phyloP scores from a whole-genome alignment of 2,113 vertebrate species.

The Ailuropoda melanoleuca region DNA sequence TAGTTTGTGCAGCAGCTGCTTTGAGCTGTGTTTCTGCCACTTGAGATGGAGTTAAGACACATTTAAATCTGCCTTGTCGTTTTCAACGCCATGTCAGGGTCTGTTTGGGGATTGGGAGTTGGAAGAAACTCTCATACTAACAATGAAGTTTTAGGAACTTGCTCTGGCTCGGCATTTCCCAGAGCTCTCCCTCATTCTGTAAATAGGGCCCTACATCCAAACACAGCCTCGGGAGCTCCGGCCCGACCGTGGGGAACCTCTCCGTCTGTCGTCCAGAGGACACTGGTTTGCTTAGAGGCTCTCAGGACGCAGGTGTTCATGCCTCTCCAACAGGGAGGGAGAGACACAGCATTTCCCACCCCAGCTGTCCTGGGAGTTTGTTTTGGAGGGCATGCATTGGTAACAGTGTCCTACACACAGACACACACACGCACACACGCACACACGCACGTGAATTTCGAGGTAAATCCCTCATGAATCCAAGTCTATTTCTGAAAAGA shows the following conservation, averaged over 20 bases:
- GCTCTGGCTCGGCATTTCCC: not conserved
- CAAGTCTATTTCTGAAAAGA: not conserved
- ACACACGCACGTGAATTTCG: no score
- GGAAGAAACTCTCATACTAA: not conserved
- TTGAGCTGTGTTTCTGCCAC: not conserved
- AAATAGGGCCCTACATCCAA: not conserved
- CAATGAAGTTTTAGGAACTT: not conserved
- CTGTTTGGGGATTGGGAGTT: not conserved
- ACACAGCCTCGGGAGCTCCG: not conserved
- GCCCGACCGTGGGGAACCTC: accelerated
- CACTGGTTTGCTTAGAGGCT: not conserved
- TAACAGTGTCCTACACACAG: no score
- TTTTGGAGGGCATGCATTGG: accelerated
- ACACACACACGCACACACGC: no score
- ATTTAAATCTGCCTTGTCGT: not conserved
- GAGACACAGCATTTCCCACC: not conserved
- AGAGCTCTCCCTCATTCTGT: not conserved
- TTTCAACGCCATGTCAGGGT: not conserved
- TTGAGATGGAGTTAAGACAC: not conserved
- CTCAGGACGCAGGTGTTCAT: no score
- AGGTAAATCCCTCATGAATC: not conserved
- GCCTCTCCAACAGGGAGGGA: not conserved
- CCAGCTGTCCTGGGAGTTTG: not conserved
- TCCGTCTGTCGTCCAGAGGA: not conserved
- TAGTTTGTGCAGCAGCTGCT: not conserved